phyloP scores from a whole-genome alignment of 2,888 invertebrate species.

The Pyrochroa serraticornis region DNA sequence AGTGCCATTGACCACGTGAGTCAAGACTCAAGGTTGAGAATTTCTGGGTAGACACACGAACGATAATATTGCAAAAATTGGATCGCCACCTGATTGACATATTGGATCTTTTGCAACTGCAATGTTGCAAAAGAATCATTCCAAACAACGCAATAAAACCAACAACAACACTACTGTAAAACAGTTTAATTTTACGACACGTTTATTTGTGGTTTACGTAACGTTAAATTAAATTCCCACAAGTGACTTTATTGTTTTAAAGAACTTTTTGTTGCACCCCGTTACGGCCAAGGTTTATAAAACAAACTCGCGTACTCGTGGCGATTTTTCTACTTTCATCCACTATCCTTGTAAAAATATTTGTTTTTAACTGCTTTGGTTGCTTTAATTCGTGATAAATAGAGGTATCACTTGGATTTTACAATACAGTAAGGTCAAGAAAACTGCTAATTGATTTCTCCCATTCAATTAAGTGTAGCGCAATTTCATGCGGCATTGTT shows the following conservation, averaged over 20 bases:
- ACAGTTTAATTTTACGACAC: conserved; percentile 27
- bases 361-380: background rate
- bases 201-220: conserved; percentile 29
- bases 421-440: conserved; percentile 1
- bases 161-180: conserved; percentile 14
- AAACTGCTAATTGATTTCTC: conserved; percentile 1
- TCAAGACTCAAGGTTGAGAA: too few relatives aligned
- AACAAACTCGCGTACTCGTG: background rate
- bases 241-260: conserved; percentile 26
- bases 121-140: background rate
- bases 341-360: background rate
- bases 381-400: background rate
- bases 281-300: background rate
- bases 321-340: background rate
- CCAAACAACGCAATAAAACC: too few relatives aligned
- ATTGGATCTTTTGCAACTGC: background rate
- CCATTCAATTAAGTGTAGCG: background rate
- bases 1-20: too few relatives aligned
- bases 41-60: background rate
- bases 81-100: too few relatives aligned
- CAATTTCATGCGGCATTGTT: too few relatives aligned
- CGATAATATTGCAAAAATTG: background rate
- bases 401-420: background rate
- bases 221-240: conserved; percentile 27
- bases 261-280: conserved; percentile 2